These are phyloP conservation scores for Geotrupes spiniger DNA, from an alignment of 2,888 invertebrate species.

Conservation along the genomic window DNA sequence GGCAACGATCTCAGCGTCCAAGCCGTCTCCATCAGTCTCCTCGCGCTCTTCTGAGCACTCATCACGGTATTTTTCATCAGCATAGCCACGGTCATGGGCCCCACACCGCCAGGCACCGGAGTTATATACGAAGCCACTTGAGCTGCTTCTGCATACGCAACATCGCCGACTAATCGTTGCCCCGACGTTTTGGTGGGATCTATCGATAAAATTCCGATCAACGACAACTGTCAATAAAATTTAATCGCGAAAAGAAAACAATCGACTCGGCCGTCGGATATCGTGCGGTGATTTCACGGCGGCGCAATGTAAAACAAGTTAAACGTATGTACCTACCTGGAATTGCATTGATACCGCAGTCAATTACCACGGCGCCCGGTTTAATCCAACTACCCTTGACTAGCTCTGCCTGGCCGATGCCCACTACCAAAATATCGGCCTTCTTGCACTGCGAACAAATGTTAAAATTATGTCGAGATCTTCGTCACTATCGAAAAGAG, in stretches of 20 bases:
- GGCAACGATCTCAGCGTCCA: constrained; percentile 75
- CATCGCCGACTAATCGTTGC: constrained; percentile 91
- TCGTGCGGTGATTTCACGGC: background rate
- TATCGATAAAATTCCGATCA: constrained; percentile 42
- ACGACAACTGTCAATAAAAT: background rate
- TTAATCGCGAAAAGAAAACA: constrained; percentile 4
- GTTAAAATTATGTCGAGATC: too few species aligned
- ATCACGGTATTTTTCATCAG: constrained; percentile 91
- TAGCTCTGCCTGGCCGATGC: constrained; percentile 84
- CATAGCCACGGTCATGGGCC: constrained; percentile 99
- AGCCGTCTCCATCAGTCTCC: constrained; percentile 55
- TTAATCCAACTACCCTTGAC: constrained; percentile 96
- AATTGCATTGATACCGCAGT: constrained; percentile 95
- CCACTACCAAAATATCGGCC: constrained; percentile 97
- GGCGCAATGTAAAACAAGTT: background rate
- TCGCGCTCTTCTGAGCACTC: constrained; percentile 68
- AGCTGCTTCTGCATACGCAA: constrained; percentile 78
- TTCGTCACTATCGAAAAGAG: too few species aligned
- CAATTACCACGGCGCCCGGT: constrained; percentile 96
- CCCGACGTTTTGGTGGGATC: constrained; percentile 77
- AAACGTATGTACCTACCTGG: constrained; percentile 65
- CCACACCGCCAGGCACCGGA: constrained; percentile 95
- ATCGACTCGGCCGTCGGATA: background rate
- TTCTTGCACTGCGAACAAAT: constrained; percentile 51
- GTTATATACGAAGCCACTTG: constrained; percentile 85